Evolutionary conservation across 2,888 invertebrate species (phyloP), one percentile per base, ranked within the genome.

Genomic region (Phaedon cochleariae): DNA sequence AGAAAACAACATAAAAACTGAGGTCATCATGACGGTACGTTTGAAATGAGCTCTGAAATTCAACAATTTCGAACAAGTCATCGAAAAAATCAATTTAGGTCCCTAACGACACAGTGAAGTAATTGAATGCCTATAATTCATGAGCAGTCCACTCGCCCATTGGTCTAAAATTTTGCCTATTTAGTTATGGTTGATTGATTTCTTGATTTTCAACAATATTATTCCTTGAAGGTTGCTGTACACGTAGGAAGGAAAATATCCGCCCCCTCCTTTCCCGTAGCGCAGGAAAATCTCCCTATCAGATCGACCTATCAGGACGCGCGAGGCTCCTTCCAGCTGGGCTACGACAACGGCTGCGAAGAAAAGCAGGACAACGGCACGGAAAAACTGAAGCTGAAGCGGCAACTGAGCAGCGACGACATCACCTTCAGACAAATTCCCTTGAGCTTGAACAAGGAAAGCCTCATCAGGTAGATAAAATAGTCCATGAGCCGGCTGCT

Each of bases 241-340:
- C 86, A 86, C 65, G 77, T 84, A 52, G 85, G 85, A 41, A 79
- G 86, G 53, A 87, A 87, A 79, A 82, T 86, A 66, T 88, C 70
- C 9, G 87, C 88, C 17, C 88, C 88, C 0, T 78, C 86, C 21
- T 87, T 86, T 84, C 80, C 82, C 0, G 70, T 71, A 0, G 64
- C 75, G 0, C 75, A 87, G 45, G 90, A 92, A 76, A 81, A 81
- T 70, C 89, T 90, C 68, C 90, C 90, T 59, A 87, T 91, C 1
- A 88, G 93, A 58, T 92, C 93, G 10, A 90, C 91, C 46, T 86
- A 91, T 37, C 92, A 92, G 74, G 93, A 94, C 84, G 90, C 90
- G 51, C 86, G 90, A 69, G 90, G 91, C 70, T 89, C 90, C 20
- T 85, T 91, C 67, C 89, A 90, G 79, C 83, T 91, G 75, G 89